Base-by-base conservation (phyloP, 2,797 vertebrate genomes). In the Corythornis leucogaster region DNA sequence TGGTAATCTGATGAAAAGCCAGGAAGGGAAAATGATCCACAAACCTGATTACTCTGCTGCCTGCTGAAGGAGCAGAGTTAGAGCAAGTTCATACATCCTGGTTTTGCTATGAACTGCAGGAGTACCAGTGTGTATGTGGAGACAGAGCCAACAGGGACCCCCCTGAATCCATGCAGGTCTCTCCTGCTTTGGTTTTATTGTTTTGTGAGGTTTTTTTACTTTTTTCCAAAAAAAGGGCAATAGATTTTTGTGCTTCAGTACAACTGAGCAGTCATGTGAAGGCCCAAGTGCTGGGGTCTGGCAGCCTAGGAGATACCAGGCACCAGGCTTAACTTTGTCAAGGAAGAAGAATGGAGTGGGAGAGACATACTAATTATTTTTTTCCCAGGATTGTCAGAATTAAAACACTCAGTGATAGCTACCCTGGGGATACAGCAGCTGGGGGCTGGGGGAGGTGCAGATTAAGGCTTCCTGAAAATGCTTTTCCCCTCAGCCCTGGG, bases 141-240 rank as follows among this genome's bases (percentile, higher is more conserved):
- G 50, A 20, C 0, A 5, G 12, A 85, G 30, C 57, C n/a, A 3
- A 1, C 14, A n/a, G 8, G 45, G 9, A 30, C 15, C 69, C 46
- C 38, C 6, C 30, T 55, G n/a, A 2, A n/a, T 24, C 6, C 12
- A 5, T 80, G 50, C 38, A 64, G n/a, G 16, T 5, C 10, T 22
- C 25, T 15, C 28, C 51, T 50, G 48, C 38, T 40, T 40, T 40
- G 14, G 46, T 20, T 48, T 48, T 48, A 22, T 48, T 48, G 46
- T 12, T 48, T 48, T 48, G 12, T 8, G 6, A 24, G 8, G 7
- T 24, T 24, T 22, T 48, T 24, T 48, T 48, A 48, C 12, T 24
- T 21, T 48, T 48, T 61, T 13, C 3, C 0, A 1, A 24, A 77
- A 68, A 33, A 0, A 59, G 13, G 25, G 35, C 57, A 33, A 22